Evolutionary conservation across 1,140 invertebrate genomes (phyloP), one percentile per base, ranked within the genome.

Genomic region (Drosophila nigromelanica): DNA sequence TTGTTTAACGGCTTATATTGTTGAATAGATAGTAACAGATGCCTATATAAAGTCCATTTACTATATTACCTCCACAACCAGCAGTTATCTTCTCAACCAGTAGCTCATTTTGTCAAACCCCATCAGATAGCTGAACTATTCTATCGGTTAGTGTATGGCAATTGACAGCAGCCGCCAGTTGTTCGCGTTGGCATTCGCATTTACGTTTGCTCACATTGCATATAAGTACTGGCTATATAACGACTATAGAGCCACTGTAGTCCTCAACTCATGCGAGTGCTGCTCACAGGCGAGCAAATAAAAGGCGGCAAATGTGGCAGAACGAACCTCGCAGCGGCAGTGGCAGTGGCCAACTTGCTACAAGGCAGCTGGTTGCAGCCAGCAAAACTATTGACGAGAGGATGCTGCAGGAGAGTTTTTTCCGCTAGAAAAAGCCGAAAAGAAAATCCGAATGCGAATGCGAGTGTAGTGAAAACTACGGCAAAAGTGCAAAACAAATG

Each of bases 401-500:
- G 24, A 14, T 52, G 15, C 43, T 5, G 48, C 27, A 50, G 18
- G 12, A 50, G 43, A 52, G 15, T 27, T 48, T 4, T 50, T 37
- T 37, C 21, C 63, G 33, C 52, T 69, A 18, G 39, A 33, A 51
- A 48, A 56, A 58, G n/a, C 43, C 33, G 18, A 56, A 64, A 59
- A 61, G 47, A 59, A 66, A 75, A 73, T 69, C 63, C 48, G 67
- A 66, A 74, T 72, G 61, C 5, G 35, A 71, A 11, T 24, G 47
- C 47, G 21, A 48, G 47, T 50, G 70, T 66, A 54, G 52, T 52
- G 51, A 73, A 78, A 85, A 89, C 59, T 90, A 75, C 86, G 61
- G 70, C 54, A 63, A 89, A 76, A 89, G 80, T 87, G 77, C 81
- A 71, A 81, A 90, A 78, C 86, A 78, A 86, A 86, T 86, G 82